Conservation (phyloP, 2,888 invertebrate genomes). For the Erannis defoliaria region DNA sequence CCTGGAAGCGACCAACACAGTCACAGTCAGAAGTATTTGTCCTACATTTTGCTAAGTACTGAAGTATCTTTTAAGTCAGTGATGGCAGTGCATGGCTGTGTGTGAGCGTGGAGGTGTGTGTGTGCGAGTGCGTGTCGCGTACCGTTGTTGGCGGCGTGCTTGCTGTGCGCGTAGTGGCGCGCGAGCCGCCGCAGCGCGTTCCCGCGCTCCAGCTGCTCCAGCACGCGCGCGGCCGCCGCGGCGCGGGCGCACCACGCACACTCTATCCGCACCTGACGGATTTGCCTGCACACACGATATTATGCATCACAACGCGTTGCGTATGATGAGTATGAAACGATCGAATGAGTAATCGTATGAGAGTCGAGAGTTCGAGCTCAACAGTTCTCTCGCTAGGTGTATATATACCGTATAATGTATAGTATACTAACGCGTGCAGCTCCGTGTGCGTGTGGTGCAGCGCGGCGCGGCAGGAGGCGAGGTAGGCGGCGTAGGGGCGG, state of each 20-base stretch:
- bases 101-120: background rate
- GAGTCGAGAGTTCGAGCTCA: too few species aligned
- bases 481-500: slow-evolving; percentile 76
- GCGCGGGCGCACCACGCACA: slow-evolving; percentile 91
- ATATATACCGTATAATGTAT: too few species aligned
- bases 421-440: slow-evolving; percentile 12
- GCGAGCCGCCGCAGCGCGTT: slow-evolving; percentile 92
- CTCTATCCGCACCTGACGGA: slow-evolving; percentile 62
- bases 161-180: slow-evolving; percentile 61
- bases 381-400: too few species aligned
- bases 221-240: slow-evolving; percentile 93
- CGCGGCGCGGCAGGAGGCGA: slow-evolving; percentile 72
- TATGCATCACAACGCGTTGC: too few species aligned
- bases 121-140: background rate
- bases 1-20: slow-evolving; percentile 50
- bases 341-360: too few species aligned
- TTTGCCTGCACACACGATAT: slow-evolving; percentile 54
- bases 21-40: background rate
- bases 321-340: too few species aligned
- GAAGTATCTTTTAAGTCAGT: too few species aligned
- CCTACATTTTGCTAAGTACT: too few species aligned
- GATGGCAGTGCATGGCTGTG: background rate
- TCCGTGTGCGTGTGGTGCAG: slow-evolving; percentile 40
- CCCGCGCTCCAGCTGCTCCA: slow-evolving; percentile 91
- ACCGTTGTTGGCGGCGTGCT: slow-evolving; percentile 59